Base-by-base conservation (phyloP, 2,113 vertebrate species). In the Rhagologus leucostigma region DNA sequence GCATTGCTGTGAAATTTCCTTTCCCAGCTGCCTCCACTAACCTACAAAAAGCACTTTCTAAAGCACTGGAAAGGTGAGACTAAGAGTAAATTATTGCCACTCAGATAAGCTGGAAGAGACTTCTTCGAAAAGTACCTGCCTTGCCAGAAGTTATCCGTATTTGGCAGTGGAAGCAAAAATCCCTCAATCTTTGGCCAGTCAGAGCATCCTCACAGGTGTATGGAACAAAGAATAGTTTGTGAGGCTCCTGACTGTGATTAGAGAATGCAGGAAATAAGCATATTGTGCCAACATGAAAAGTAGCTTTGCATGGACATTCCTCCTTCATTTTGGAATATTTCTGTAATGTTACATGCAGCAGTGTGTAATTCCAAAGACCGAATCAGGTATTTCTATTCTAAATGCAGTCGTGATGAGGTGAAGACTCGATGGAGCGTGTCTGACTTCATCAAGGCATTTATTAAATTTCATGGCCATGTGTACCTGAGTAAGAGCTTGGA, bases 1-100 rank as follows among this genome's bases (percentile, higher is more conserved):
- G 99, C 98, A 99, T 99, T 76, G 99, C 99, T 75, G 99, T 99
- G 97, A 99, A 99, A 97, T 99, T 99, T 96, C 99, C 99, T 83
- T 99, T 99, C 98, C 99, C 99, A 95, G 99, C 99, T 87, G 99
- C 99, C 87, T 99, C 99, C 97, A 99, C 99, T 93, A 99, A 99
- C 97, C 98, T 99, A 96, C 99, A 99, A 97, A 99, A 99, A 98
- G 99, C 99, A 78, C 99, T 99, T 98, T 99, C 99, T 97, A 99
- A 99, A 98, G 99, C 99, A 96, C 98, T 99, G 97, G 99, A 99
- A 98, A 99, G 99, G 99, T 99, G 96, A 95, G 96, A 68, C 29
- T 56, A 49, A 60, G 13, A 35, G 5, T 56, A 21, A 69, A 33
- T 7, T 77, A 15, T 57, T 85, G 89, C 24, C 7, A 3, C 16